Evolutionary conservation across 2,888 invertebrate species (phyloP), one percentile per base, ranked within the genome.

Genomic region (Coleophora deauratella): DNA sequence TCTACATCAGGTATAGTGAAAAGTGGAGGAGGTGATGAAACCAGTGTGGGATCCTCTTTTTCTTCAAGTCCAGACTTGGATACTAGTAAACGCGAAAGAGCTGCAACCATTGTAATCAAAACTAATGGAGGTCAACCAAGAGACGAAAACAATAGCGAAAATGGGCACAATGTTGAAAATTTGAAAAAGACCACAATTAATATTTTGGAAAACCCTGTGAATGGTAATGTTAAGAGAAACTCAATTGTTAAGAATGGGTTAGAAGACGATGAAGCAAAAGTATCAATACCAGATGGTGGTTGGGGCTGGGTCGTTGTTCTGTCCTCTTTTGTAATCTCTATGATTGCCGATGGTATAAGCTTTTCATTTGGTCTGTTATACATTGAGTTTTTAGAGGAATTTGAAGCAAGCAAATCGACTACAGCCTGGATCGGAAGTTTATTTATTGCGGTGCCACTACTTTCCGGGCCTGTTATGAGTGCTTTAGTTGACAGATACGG

Each of bases 361-460:
- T 96, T 97, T 70, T 95, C 96, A 1, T 97, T 97, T 69, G 98
- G 98, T 0, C 84, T 97, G 12, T 87, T 98, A 8, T 96, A 93
- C 63, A 91, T 93, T 1, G 92, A 96, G 59, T 91, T 97, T 57
- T 80, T 95, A 35, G 87, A 90, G 36, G 92, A 94, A 60, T 98
- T 96, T 66, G 81, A 88, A 42, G 92, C 93, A 27, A 92, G 92
- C 33, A 94, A 94, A 57, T 91, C 94, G 4, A 93, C 91, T 35
- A 97, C 97, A 0, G 93, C 97, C 1, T 93, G 95, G 93, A 93
- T 97, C 45, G 96, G 96, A 1, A 94, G 95, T 39, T 73, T 97
- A 11, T 96, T 97, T 62, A 92, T 96, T 72, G 93, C 96, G 1
- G 93, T 97, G 33, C 97, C 98, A 0, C 85, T 98, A 37, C 68